Evolutionary conservation across 1,140 invertebrate species (phyloP), one percentile per base, ranked within the genome.

Genomic region (Xylocopa sonorina): DNA sequence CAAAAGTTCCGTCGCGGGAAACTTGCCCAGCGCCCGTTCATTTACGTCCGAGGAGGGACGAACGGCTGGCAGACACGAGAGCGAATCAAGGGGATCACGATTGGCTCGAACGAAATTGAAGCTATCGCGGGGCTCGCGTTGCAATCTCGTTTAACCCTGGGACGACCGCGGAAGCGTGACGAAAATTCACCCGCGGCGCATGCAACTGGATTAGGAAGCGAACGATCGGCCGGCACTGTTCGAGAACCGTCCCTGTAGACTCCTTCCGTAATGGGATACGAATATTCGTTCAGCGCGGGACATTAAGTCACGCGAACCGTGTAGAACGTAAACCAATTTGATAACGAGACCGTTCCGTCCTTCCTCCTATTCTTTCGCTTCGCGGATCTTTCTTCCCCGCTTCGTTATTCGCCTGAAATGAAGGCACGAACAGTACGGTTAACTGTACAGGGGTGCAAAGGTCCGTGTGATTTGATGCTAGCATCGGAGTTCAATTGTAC

Each of bases 1-100:
- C 67, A 78, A 79, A n/a, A 79, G 69, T 74, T 79, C 63, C 46
- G 41, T 38, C 34, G 5, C 58, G 60, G 48, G 74, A 62, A 78
- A 71, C n/a, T 60, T 71, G 16, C 38, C 51, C 41, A 58, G 58
- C 53, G 53, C 38, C n/a, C 38, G 38, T 71, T 71, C 75, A 41
- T 78, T n/a, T 78, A 71, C 3, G 50, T 32, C 18, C 12, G 24
- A 48, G 24, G 16, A 18, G 16, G 18, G 16, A 29, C 38, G 18
- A 75, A 66, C 24, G 60, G 27, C 50, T 7, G 34, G 34, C 50
- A 75, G 62, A 46, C 73, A 75, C 73, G 73, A 75, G 41, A 66
- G 27, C 57, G 18, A n/a, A n/a, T n/a, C 46, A 18, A 16, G 10
- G 7, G 50, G 50, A 12, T 27, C n/a, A 50, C 73, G 64, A 24